phyloP scores from a whole-genome alignment of 1,140 invertebrate species.

The Macrostomum lignano region DNA sequence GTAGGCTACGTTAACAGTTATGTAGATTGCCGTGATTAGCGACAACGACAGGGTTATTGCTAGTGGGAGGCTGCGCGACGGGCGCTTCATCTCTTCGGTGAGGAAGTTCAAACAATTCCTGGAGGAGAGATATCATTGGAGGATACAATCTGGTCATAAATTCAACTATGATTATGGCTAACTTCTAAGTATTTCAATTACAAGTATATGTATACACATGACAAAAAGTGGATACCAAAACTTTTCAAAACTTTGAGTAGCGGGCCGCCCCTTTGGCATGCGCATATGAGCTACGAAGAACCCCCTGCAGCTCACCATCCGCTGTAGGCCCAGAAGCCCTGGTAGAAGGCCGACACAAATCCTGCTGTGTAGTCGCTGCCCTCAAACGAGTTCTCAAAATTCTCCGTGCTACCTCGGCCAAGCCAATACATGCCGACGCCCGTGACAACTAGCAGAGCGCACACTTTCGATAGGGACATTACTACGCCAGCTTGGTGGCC shows the following conservation, averaged over 20 bases:
- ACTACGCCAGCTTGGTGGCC: constrained; percentile 5
- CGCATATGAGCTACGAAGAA: too few relatives aligned
- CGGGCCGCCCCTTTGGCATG: too few relatives aligned
- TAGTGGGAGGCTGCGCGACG: constrained; percentile 31
- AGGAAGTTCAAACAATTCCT: constrained; percentile 30
- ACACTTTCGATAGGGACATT: neutral
- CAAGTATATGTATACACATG: too few relatives aligned
- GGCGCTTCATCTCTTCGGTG: constrained; percentile 60
- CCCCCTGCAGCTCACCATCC: constrained; percentile 41
- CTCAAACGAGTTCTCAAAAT: constrained; percentile 54
- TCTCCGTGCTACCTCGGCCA: too few relatives aligned
- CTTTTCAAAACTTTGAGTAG: too few relatives aligned
- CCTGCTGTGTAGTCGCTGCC: constrained; percentile 57
- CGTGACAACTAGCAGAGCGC: constrained; percentile 2
- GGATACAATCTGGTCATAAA: too few relatives aligned
- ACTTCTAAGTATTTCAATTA: too few relatives aligned
- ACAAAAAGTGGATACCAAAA: too few relatives aligned
- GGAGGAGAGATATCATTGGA: too few relatives aligned
- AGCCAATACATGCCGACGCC: constrained; percentile 3
- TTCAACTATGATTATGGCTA: too few relatives aligned
- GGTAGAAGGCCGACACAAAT: constrained; percentile 81
- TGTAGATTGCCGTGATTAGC: constrained; percentile 28
- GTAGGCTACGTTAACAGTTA: constrained; percentile 30
- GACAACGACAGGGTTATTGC: constrained; percentile 30
- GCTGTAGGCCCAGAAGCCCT: constrained; percentile 85